Conservation (phyloP, 2,113 vertebrate species). For the Urocynchramus pylzowi region DNA sequence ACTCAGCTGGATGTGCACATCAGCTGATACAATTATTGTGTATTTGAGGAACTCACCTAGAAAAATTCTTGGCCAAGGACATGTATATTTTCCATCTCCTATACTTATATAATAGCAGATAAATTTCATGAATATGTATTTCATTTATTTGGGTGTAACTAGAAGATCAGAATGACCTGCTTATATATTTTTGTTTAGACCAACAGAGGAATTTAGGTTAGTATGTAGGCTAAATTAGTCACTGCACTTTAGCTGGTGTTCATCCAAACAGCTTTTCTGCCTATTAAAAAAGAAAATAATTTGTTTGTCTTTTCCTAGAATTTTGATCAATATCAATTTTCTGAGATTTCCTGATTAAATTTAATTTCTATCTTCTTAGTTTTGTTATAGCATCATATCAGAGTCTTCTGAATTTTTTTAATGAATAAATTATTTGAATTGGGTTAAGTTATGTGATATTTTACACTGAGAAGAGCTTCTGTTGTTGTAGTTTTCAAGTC, state of each 20-base stretch:
- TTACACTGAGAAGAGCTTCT: neutral
- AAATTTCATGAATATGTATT: accelerated
- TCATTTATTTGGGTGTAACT: neutral
- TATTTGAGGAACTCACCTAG: neutral
- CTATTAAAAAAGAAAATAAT: neutral
- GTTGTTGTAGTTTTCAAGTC: neutral
- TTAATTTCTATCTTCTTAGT: neutral
- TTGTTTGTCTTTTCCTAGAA: neutral
- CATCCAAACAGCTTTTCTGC: neutral
- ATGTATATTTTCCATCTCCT: neutral
- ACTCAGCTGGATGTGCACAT: neutral
- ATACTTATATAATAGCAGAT: neutral
- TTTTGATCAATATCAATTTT: conserved; percentile 19
- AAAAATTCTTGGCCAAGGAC: neutral
- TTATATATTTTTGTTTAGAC: neutral
- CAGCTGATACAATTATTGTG: neutral
- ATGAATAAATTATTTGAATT: neutral
- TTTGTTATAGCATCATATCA: neutral
- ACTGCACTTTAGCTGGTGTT: neutral
- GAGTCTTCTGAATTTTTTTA: neutral
- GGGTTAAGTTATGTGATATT: neutral
- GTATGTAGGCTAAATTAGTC: neutral
- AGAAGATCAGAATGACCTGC: neutral
- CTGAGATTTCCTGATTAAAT: conserved; percentile 14
- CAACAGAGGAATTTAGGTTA: neutral